Evolutionary conservation across 92 coral and sea anemone genomes (phyloP).

Genomic region (Muricea muricata): DNA sequence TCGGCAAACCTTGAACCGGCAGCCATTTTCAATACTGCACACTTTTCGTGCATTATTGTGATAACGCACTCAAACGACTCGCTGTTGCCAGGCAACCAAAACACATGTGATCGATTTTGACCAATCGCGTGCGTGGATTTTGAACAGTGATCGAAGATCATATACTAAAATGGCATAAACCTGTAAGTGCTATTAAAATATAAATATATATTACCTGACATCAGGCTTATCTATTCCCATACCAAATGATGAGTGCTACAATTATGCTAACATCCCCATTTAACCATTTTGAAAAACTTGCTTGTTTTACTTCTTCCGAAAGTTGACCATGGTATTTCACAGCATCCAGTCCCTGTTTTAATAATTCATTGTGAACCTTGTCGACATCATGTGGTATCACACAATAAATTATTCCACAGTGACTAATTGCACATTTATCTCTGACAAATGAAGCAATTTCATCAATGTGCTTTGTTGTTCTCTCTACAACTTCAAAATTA

Average conservation of each 20-base stretch:
- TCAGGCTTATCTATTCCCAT: slow-evolving; percentile 8
- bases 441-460: background rate
- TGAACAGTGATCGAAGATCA: too few species aligned
- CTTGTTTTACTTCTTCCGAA: background rate
- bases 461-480: background rate
- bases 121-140: too few species aligned
- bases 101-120: too few species aligned
- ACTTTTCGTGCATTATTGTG: too few species aligned
- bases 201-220: background rate
- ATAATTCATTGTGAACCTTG: slow-evolving; percentile 4
- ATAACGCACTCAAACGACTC: too few species aligned
- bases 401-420: slow-evolving; percentile 29
- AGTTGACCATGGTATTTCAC: slow-evolving; percentile 4
- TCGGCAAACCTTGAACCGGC: too few species aligned
- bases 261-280: background rate
- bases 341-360: background rate
- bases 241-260: background rate
- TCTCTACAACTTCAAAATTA: background rate
- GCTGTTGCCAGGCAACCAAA: too few species aligned
- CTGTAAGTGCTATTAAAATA: too few species aligned
- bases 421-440: background rate
- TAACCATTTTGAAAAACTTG: background rate
- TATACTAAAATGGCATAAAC: too few species aligned
- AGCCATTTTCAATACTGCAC: too few species aligned
- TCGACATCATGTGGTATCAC: slow-evolving; percentile 27